phyloP scores from a whole-genome alignment of 2,113 vertebrate species.

The Scopus umbretta region DNA sequence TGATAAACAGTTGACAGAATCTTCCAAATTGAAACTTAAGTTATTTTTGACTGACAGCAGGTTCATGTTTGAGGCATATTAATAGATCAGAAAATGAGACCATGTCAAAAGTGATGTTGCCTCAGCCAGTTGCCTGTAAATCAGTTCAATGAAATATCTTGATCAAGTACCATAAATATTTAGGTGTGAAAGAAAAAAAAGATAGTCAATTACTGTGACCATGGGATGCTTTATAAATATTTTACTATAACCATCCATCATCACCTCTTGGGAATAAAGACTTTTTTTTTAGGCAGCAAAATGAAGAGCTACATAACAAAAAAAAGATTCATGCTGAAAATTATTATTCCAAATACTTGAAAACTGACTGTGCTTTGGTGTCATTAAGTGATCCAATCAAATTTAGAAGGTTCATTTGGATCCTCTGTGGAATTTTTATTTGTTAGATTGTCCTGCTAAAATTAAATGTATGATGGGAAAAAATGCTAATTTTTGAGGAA shows the following conservation, averaged over 20 bases:
- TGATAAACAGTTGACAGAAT: background rate
- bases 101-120: background rate
- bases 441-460: background rate
- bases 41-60: background rate
- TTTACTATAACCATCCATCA: background rate
- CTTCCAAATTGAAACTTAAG: background rate
- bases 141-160: slow-evolving; percentile 13
- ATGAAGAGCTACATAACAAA: background rate
- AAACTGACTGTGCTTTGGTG: background rate
- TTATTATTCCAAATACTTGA: background rate
- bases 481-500: background rate
- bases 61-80: background rate
- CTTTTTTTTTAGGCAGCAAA: background rate
- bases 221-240: background rate
- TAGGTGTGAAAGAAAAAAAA: background rate
- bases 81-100: background rate
- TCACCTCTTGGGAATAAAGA: background rate
- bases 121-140: slow-evolving; percentile 2
- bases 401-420: slow-evolving; percentile 36
- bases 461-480: background rate
- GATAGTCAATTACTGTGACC: background rate
- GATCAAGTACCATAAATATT: slow-evolving; percentile 23
- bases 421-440: background rate
- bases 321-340: slow-evolving; percentile 1
- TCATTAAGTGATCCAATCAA: slow-evolving; percentile 7